Evolutionary conservation across 2,888 invertebrate species (phyloP), one percentile per base, ranked within the genome.

Genomic region (Callyntrura sp.): DNA sequence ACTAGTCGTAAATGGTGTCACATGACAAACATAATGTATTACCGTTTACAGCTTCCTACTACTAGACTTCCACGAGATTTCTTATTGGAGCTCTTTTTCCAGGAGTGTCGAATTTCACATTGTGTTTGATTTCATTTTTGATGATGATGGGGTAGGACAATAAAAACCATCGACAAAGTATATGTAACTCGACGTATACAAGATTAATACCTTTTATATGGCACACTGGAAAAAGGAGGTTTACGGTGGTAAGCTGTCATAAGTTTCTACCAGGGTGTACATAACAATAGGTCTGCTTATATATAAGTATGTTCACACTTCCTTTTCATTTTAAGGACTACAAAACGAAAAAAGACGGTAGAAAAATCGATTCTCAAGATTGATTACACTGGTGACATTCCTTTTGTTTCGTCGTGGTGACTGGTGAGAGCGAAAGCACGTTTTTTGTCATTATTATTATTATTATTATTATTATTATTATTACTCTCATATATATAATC

Each of bases 291-390:
- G n/a, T n/a, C n/a, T n/a, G n/a, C n/a, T n/a, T n/a, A n/a, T n/a
- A n/a, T n/a, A n/a, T n/a, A n/a, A n/a, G n/a, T n/a, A n/a, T n/a
- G n/a, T n/a, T n/a, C n/a, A n/a, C n/a, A n/a, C n/a, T n/a, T n/a
- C n/a, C n/a, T n/a, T n/a, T n/a, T n/a, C n/a, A n/a, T n/a, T n/a
- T n/a, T n/a, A n/a, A n/a, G n/a, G n/a, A n/a, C n/a, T n/a, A n/a
- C n/a, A n/a, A n/a, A n/a, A n/a, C n/a, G 48, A 65, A 17, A 55
- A 51, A 55, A 20, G 55, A 55, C 23, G 28, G 35, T 11, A 48
- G 20, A 86, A 65, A 87, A 81, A 87, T 87, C 86, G 86, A 87
- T 87, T 87, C 65, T 81, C 70, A 87, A 87, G 86, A 87, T 87
- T 87, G 86, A 87, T 87, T 87, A 87, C 86, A 25, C 79, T 81